Evolutionary conservation across 1,140 invertebrate genomes (phyloP), one percentile per base, ranked within the genome.

Genomic region (Calephelis nemesis): DNA sequence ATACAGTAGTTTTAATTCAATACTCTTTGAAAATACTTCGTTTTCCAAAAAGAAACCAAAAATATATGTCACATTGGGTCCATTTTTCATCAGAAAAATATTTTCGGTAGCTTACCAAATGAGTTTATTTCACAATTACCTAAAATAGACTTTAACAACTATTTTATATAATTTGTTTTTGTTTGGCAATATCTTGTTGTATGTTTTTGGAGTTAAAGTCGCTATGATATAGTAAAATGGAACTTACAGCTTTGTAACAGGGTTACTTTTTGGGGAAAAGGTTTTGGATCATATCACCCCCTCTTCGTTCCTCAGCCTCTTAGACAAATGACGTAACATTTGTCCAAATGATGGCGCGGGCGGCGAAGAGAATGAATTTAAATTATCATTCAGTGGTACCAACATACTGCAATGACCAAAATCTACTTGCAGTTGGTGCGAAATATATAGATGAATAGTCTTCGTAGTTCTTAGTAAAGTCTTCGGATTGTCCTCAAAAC

Each of bases 281-380:
- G 7, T 6, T 50, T 39, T 64, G 42, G 68, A 47, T 65, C 66
- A 75, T 68, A 69, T 68, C 69, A 73, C 67, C 78, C 81, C 81
- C 82, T 70, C 79, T 72, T 84, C 79, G 67, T 78, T 67, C 78
- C 67, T 72, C 79, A 82, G 62, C 65, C 85, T 84, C 81, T 84
- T 84, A 92, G 91, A 92, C 83, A 92, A 92, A 92, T 92, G 90
- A 91, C 81, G 81, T 88, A 87, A 83, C 90, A 92, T 92, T 92
- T 92, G 92, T 92, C 92, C 90, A 92, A 92, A 92, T 92, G 92
- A 92, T 92, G 92, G 91, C 87, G 90, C 90, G 88, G 89, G 90
- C 89, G 91, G 85, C 85, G 86, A 82, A 92, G 91, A 92, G 90
- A 92, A 92, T 92, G 92, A 92, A 92, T 92, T 92, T 92, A 92